These are phyloP conservation scores for Centropus bengalensis DNA, from an alignment of 2,113 vertebrate genomes.

Conservation along the genomic window DNA sequence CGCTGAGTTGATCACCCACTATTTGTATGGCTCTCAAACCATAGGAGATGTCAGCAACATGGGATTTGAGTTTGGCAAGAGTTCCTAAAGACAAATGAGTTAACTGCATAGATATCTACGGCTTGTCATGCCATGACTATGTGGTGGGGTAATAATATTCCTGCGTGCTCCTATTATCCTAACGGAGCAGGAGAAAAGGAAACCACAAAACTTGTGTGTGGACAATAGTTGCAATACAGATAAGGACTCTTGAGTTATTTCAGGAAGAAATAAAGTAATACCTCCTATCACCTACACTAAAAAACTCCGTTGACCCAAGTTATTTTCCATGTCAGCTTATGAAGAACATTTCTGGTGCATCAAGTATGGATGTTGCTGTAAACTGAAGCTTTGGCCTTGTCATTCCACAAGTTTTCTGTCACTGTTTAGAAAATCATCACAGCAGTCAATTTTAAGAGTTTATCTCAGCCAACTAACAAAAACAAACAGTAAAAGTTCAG, in stretches of 20 bases:
- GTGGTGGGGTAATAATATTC: neutral
- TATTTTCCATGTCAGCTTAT: neutral
- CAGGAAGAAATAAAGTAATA: neutral
- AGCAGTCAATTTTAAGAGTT: neutral
- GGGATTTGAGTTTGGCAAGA: neutral
- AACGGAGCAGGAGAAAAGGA: neutral
- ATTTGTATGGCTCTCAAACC: neutral
- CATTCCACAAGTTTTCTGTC: neutral
- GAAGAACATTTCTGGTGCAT: neutral
- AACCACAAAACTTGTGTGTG: neutral
- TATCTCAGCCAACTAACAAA: neutral
- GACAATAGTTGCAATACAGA: neutral
- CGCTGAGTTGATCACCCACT: neutral
- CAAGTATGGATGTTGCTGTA: neutral
- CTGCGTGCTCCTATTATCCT: neutral
- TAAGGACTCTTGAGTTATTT: neutral
- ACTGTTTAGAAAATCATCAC: neutral
- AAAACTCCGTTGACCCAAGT: neutral
- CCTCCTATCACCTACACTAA: neutral
- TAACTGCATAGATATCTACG: neutral
- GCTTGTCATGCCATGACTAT: neutral
- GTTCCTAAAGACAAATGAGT: neutral
- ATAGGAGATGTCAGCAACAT: neutral
- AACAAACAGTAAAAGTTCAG: neutral
- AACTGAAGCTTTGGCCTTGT: neutral